Evolutionary conservation across 2,797 vertebrate genomes (phyloP), one percentile per base, ranked within the genome.

Genomic region (Hippopotamyrus pictus): DNA sequence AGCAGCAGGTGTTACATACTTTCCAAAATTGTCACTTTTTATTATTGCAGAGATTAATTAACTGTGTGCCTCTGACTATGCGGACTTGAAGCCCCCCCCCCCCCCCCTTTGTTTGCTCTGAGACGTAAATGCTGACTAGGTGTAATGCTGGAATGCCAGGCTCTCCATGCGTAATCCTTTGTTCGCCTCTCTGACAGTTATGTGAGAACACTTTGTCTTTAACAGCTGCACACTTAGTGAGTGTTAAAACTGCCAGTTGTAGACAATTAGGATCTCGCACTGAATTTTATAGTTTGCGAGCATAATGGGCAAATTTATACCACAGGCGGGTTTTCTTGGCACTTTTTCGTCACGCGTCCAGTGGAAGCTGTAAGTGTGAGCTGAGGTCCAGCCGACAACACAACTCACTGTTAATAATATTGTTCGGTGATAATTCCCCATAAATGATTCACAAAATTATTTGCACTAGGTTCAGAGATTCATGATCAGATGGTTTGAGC

Each of bases 221-320:
- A 97, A 97, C 94, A 96, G 96, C 96, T 96, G 96, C 95, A 96
- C 96, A 95, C 95, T 96, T 96, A 97, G 96, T 96, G 97, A 97
- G 96, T 96, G 96, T 97, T 97, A 97, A 97, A 97, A 94, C 95
- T 93, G 96, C 95, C 96, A 97, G 96, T 96, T 93, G 95, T 91
- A 92, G 94, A 96, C 96, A 96, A 96, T 97, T 97, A 97, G 95
- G 96, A 93, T 93, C 96, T 95, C 95, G 88, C 69, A 93, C 95
- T 94, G 95, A 96, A 96, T 93, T 93, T 94, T 95, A 94, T 95
- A 95, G 96, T 54, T 5, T 86, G 22, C 5, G 11, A 19, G 29
- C 6, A 11, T 51, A 86, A 51, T 54, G 50, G 29, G 84, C 3
- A 86, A 86, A 86, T 86, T 54, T 25, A 86, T 51, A 46, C 50